phyloP scores from a whole-genome alignment of 2,113 vertebrate genomes.

The Podarcis raffonei region DNA sequence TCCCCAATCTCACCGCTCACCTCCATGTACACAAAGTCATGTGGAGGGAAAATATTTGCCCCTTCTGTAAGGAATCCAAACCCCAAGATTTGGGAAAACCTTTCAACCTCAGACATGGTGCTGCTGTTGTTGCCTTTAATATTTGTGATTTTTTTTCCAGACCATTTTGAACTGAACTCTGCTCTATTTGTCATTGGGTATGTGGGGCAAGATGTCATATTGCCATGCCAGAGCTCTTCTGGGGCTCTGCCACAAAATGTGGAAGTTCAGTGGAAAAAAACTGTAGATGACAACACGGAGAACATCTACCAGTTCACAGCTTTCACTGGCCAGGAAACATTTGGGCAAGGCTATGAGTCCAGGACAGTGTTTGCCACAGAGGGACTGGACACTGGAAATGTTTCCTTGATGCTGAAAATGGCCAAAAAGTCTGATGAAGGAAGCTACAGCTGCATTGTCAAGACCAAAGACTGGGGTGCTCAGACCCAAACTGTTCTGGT shows the following conservation, averaged over 20 bases:
- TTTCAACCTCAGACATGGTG: not conserved
- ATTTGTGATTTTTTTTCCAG: not conserved
- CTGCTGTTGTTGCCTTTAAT: too few relatives aligned
- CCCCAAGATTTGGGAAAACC: not conserved
- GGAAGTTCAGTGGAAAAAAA: conserved; percentile 26
- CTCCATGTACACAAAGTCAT: too few relatives aligned
- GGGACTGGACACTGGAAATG: not conserved
- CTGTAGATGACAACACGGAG: not conserved
- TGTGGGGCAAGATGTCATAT: not conserved
- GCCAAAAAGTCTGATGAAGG: not conserved
- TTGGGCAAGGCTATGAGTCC: not conserved
- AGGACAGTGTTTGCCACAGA: not conserved
- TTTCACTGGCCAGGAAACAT: not conserved
- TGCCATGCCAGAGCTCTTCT: conserved; percentile 1
- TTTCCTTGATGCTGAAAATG: conserved; percentile 6
- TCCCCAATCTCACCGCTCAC: too few relatives aligned
- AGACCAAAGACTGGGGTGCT: not conserved
- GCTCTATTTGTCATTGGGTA: not conserved
- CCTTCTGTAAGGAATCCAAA: too few relatives aligned
- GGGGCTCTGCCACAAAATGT: not conserved
- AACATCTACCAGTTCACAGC: not conserved
- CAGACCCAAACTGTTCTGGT: not conserved
- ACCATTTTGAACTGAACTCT: conserved; percentile 5
- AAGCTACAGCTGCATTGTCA: conserved; percentile 8
- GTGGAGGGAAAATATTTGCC: too few relatives aligned